Evolutionary conservation across 2,888 invertebrate genomes (phyloP), one percentile per base, ranked within the genome.

Genomic region (Julus scandinavius): DNA sequence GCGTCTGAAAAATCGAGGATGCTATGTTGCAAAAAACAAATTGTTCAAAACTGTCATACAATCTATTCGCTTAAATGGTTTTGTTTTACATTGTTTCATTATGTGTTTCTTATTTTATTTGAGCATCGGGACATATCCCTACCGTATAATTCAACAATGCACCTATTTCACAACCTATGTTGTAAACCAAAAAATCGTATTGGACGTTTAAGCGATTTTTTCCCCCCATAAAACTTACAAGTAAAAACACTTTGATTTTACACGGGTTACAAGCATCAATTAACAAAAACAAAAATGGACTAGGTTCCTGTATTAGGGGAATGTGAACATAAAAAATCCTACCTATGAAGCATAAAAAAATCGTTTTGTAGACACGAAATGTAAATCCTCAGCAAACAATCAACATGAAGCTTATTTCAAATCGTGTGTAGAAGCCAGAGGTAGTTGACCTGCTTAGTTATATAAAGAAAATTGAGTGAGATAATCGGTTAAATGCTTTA

Each of bases 281-380:
- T 63, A 63, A n/a, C 63, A 63, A n/a, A 17, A 63, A n/a, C 63
- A 63, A 63, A 63, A 63, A 63, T n/a, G 5, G n/a, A n/a, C n/a
- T 63, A 63, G 17, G n/a, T 63, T 63, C 63, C 63, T 17, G 63
- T n/a, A n/a, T 63, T n/a, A 63, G 63, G 63, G 4, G 17, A 7
- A n/a, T n/a, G 63, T 29, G 29, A 29, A 29, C 29, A 29, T 29
- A 63, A 63, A 63, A 63, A n/a, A n/a, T n/a, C 17, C 6, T 63
- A 6, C 63, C n/a, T 63, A n/a, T n/a, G 11, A 54, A 54, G 13
- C 17, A 54, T 54, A 54, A 54, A 54, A 54, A 54, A 63, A 63
- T 54, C 63, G 63, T 63, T 63, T 63, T 3, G 63, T 63, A 63
- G 63, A 63, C 63, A 63, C 17, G 63, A 63, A 63, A 63, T 63